Evolutionary conservation across 2,888 invertebrate genomes (phyloP), one percentile per base, ranked within the genome.

Genomic region (Parascotia fuliginaria): DNA sequence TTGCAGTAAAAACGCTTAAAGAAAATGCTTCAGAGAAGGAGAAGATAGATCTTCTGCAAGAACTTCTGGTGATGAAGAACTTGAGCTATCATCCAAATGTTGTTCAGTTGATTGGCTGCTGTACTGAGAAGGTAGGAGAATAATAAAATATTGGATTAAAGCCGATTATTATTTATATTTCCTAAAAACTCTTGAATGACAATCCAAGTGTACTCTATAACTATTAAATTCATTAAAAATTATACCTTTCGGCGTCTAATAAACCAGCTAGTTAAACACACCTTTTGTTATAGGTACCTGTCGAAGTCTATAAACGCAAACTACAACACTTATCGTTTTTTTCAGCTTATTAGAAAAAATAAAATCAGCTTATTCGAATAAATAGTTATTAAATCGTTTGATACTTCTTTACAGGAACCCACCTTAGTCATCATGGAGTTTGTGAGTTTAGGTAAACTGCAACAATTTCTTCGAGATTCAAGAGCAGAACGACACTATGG

Each of bases 1-100:
- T 98, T 0, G 98, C 98, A 9, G 98, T 98, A 29, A 98, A 98
- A 87, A 98, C 98, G 0, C 91, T 98, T n/a, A 98, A 98, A 89
- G 98, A 97, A 81, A 97, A 97, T 72, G 97, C 98, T 0, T 95
- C 96, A 0, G 97, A 97, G 77, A 94, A 96, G 45, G 98, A 98
- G 79, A 95, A 96, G 62, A 93, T 95, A 27, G 98, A 98, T 83
- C 92, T 98, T n/a, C 83, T 97, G 0, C 96, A 97, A 40, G 98
- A 98, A 79, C 85, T 98, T 22, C 94, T 96, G 70, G 97, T 98
- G 22, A 98, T 98, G 98, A 98, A 98, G 89, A 95, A 95, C 78
- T 90, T 98, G 46, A 97, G 97, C 38, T 95, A 96, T 0, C 98
- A 98, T 92, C 96, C 96, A 0, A 98, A 98, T 77, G 97, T 98